phyloP scores from a whole-genome alignment of 2,113 vertebrate genomes.

The Onychostruthus taczanowskii region DNA sequence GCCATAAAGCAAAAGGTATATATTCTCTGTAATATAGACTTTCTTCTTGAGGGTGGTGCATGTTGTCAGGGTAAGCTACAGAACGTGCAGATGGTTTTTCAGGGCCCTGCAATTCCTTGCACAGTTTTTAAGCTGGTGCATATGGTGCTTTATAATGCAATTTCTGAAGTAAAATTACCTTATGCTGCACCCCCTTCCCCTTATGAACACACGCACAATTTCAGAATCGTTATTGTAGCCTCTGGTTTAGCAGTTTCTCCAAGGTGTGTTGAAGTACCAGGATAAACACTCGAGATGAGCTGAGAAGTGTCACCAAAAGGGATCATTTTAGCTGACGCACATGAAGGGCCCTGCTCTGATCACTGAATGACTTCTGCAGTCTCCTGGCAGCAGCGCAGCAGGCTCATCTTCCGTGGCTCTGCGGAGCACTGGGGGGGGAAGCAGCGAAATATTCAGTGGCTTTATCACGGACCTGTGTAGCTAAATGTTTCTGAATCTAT shows the following conservation, averaged over 20 bases:
- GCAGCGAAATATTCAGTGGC: constrained; percentile 37
- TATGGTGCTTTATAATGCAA: constrained; percentile 70
- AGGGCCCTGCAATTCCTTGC: constrained; percentile 59
- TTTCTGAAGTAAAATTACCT: constrained; percentile 57
- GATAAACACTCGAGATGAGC: constrained; percentile 30
- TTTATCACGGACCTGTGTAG: constrained; percentile 68
- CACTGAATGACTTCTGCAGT: constrained; percentile 46
- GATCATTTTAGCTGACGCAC: constrained; percentile 36
- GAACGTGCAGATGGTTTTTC: constrained; percentile 59
- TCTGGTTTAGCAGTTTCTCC: constrained; percentile 63
- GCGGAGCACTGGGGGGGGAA: constrained; percentile 11
- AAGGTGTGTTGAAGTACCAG: constrained; percentile 55
- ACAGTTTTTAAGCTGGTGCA: constrained; percentile 45
- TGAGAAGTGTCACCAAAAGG: neutral
- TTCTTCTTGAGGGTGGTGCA: constrained; percentile 50
- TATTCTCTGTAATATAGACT: constrained; percentile 49
- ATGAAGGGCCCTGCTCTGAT: neutral
- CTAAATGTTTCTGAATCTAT: constrained; percentile 70
- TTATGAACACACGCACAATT: constrained; percentile 68
- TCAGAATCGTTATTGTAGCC: constrained; percentile 60
- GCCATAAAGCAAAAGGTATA: constrained; percentile 63
- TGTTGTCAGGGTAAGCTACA: constrained; percentile 63
- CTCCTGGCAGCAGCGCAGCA: neutral
- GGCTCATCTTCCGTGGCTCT: constrained; percentile 11
- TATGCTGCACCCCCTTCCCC: constrained; percentile 66